Evolutionary conservation across 2,797 vertebrate species (phyloP), one percentile per base, ranked within the genome.

Genomic region (Oophaga sylvatica): DNA sequence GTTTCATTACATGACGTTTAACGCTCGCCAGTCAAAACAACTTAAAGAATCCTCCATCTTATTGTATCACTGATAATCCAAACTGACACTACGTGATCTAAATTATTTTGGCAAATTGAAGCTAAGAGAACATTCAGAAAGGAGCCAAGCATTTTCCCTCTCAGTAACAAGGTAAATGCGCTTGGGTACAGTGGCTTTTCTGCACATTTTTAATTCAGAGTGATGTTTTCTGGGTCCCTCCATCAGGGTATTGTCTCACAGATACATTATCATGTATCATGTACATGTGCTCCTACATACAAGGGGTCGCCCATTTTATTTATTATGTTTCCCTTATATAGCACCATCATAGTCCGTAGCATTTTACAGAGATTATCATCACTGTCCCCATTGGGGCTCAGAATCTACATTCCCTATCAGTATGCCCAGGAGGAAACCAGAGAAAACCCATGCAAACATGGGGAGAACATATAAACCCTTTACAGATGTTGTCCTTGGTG

Each of bases 21-120:
- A 82, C 65, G 76, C 87, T 80, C 87, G 7, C 78, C 78, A 85
- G 79, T 85, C 87, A 88, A 45, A 81, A 68, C 57, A 41, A 20
- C 78, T 88, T 85, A 88, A 65, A 80, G 79, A 81, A 67, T 59
- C 31, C 78, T 85, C 87, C 45, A 70, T 88, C 87, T 68, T 48
- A 29, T 82, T 73, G 59, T 56, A 85, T 76, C 83, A 65, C 68
- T 12, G 87, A 76, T 85, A 85, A 88, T 88, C 53, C 68, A 35
- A 85, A 26, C 83, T 77, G 87, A 88, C 87, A 81, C 76, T 41
- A 84, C 59, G 87, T 84, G 78, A 84, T 88, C 87, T 67, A 85
- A 88, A 88, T 85, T 88, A 88, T 88, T 85, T 88, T 85, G 87
- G 77, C 87, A 88, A 88, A 85, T 85, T 81, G 78, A 88, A 88